Conservation (phyloP, 2,888 invertebrate genomes). For the Scaptomyza tumidula region DNA sequence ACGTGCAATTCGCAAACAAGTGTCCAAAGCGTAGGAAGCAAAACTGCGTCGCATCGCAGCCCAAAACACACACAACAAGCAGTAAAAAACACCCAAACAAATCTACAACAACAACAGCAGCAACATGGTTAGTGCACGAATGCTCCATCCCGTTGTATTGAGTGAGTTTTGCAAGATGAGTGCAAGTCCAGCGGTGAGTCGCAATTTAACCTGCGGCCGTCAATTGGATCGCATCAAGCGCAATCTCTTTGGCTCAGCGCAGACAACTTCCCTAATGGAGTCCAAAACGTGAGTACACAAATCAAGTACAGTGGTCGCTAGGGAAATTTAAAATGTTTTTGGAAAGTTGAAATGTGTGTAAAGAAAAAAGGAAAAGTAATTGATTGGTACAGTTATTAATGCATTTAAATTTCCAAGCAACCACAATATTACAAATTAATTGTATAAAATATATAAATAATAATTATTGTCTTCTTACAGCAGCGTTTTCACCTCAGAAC, state of each 20-base stretch:
- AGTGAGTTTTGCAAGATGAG: slow-evolving; percentile 81
- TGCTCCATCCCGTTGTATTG: slow-evolving; percentile 80
- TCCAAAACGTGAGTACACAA: slow-evolving; percentile 79
- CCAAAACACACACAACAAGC: slow-evolving; percentile 32
- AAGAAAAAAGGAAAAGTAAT: not conserved
- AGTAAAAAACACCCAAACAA: slow-evolving; percentile 15
- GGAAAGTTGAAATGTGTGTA: not conserved
- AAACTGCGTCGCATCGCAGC: slow-evolving; percentile 58
- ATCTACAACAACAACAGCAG: slow-evolving; percentile 27
- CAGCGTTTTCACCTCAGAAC: slow-evolving; percentile 79
- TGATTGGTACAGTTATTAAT: too few relatives aligned
- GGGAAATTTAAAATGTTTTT: not conserved
- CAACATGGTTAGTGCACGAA: slow-evolving; percentile 78
- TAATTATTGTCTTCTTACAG: slow-evolving; percentile 40
- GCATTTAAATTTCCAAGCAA: not conserved
- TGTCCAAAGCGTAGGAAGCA: slow-evolving; percentile 50
- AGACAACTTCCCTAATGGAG: slow-evolving; percentile 51
- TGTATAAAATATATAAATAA: not conserved
- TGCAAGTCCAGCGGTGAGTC: slow-evolving; percentile 68
- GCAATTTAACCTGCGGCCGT: slow-evolving; percentile 74
- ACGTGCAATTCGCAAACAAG: slow-evolving; percentile 65
- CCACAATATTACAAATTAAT: not conserved
- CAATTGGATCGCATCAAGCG: slow-evolving; percentile 82
- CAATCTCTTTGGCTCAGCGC: slow-evolving; percentile 82
- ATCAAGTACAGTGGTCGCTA: slow-evolving; percentile 5